phyloP scores from a whole-genome alignment of 2,888 invertebrate species.

The Macrosoma leucophasiata region DNA sequence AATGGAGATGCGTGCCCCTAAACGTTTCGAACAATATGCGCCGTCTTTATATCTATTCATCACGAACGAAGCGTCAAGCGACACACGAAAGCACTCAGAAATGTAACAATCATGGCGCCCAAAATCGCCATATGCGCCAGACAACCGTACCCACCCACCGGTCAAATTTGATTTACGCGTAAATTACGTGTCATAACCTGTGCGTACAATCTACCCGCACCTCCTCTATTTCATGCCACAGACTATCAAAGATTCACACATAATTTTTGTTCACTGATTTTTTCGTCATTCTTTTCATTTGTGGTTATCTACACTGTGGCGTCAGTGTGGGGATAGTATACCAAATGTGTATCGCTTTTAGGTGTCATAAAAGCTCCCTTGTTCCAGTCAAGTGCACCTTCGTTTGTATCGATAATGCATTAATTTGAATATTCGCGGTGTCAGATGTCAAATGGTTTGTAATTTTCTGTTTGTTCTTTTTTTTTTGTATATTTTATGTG shows the following conservation, averaged over 20 bases:
- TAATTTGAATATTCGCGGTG: constrained; percentile 76
- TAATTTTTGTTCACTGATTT: constrained; percentile 9
- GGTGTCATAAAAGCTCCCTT: constrained; percentile 56
- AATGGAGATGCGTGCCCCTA: constrained; percentile 25
- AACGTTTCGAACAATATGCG: constrained; percentile 29
- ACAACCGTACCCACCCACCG: constrained; percentile 65
- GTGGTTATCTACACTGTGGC: constrained; percentile 33
- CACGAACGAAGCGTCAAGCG: constrained; percentile 55
- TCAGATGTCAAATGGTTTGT: constrained; percentile 75
- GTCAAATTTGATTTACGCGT: constrained; percentile 75
- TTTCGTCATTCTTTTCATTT: not conserved
- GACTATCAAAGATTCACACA: constrained; percentile 26
- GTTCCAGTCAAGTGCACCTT: constrained; percentile 63
- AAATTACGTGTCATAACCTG: constrained; percentile 73
- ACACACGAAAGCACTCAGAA: constrained; percentile 65
- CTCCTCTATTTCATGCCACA: constrained; percentile 32
- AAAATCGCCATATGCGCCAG: constrained; percentile 70
- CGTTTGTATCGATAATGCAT: constrained; percentile 69
- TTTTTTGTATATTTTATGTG: constrained; percentile 43
- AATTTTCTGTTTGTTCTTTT: constrained; percentile 63
- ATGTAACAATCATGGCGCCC: constrained; percentile 49
- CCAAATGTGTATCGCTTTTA: constrained; percentile 34
- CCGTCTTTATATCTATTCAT: constrained; percentile 48
- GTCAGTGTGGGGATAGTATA: constrained; percentile 27
- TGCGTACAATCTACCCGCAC: constrained; percentile 37